Evolutionary conservation across 2,888 invertebrate genomes (phyloP).

Genomic region (Ophion slaviceki): DNA sequence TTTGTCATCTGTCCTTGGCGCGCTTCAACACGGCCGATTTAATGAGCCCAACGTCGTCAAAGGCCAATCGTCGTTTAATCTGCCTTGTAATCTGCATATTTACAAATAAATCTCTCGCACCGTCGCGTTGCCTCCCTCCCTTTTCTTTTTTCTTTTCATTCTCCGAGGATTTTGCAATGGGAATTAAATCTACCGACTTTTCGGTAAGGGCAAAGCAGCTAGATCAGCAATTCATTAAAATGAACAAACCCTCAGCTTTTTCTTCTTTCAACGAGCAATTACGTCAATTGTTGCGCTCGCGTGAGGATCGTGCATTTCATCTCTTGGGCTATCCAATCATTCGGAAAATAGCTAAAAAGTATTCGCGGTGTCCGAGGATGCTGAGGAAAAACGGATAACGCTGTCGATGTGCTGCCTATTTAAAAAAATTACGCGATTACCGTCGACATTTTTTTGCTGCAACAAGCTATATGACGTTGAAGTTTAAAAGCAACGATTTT

Average conservation of each 20-base stretch:
- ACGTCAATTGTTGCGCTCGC: constrained; percentile 28
- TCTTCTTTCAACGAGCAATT: constrained; percentile 26
- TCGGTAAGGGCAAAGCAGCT: constrained; percentile 15
- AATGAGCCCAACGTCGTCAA: constrained; percentile 12
- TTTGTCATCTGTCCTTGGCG: constrained; percentile 3
- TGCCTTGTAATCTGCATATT: constrained; percentile 47
- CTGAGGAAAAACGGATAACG: not conserved
- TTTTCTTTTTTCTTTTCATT: not conserved
- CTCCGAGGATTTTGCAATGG: constrained; percentile 1
- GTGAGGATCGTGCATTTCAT: constrained; percentile 23
- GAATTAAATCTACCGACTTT: constrained; percentile 29
- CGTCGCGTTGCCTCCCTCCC: constrained; percentile 10
- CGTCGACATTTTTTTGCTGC: not conserved
- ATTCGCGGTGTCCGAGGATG: not conserved
- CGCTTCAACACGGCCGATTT: constrained; percentile 19
- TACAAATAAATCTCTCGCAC: constrained; percentile 53
- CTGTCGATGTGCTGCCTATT: not conserved
- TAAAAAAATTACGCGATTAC: not conserved
- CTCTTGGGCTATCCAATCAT: not conserved
- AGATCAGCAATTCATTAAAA: not conserved
- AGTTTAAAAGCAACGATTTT: no score
- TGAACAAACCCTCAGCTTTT: constrained; percentile 9
- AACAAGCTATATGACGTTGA: no score
- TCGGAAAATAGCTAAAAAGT: not conserved
- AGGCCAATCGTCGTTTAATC: constrained; percentile 31